Evolutionary conservation across 2,888 invertebrate species (phyloP).

Genomic region (Pristionchus maxplancki): DNA sequence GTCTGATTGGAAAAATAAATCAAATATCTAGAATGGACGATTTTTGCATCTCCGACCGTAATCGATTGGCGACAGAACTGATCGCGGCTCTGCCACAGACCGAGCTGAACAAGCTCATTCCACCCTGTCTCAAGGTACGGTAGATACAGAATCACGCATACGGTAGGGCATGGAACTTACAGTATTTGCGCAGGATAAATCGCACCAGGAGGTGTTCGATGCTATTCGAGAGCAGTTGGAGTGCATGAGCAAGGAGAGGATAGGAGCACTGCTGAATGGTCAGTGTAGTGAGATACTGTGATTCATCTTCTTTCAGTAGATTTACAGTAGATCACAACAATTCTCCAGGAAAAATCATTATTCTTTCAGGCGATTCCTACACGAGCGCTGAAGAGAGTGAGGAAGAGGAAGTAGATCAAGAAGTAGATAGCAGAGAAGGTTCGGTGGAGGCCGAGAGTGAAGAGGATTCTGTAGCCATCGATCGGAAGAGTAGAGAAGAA

Average conservation of each 20-base stretch:
- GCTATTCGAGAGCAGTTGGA: constrained; percentile 46
- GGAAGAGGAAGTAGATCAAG: constrained; percentile 31
- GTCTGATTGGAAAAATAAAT: neutral
- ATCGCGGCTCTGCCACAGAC: constrained; percentile 33
- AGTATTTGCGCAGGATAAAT: constrained; percentile 27
- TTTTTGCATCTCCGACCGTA: constrained; percentile 32
- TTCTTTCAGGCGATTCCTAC: constrained; percentile 12
- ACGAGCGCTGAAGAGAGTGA: constrained; percentile 46
- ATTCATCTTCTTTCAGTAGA: neutral
- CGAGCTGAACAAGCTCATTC: constrained; percentile 34
- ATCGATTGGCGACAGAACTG: constrained; percentile 39
- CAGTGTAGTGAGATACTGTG: neutral
- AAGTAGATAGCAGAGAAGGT: neutral
- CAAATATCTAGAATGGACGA: constrained; percentile 23
- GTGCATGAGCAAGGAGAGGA: constrained; percentile 48
- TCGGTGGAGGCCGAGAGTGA: neutral
- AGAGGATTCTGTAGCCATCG: constrained; percentile 8
- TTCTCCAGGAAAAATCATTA: no score
- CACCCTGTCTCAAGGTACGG: constrained; percentile 45
- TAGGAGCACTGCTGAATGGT: constrained; percentile 50
- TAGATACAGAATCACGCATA: neutral
- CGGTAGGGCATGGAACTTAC: neutral
- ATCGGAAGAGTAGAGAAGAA: neutral
- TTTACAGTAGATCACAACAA: neutral
- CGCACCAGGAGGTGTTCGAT: constrained; percentile 44